Evolutionary conservation across 2,888 invertebrate genomes (phyloP).

Genomic region (Caradrina clavipalpis): DNA sequence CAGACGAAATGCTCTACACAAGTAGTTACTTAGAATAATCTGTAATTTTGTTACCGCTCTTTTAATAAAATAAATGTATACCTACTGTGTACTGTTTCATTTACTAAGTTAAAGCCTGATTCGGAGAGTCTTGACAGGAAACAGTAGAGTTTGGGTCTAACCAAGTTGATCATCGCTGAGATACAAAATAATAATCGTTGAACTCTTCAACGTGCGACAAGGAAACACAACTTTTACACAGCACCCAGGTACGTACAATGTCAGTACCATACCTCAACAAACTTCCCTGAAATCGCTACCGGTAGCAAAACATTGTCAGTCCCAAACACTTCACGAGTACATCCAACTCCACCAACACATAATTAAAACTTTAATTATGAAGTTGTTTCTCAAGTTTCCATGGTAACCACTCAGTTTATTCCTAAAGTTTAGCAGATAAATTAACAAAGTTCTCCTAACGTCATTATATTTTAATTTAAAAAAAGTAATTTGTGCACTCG

Average conservation of each 20-base stretch:
- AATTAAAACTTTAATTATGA: slow-evolving; percentile 55
- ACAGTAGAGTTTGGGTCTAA: too few species aligned
- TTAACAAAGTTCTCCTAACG: slow-evolving; percentile 54
- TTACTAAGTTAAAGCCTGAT: too few species aligned
- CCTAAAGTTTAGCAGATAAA: slow-evolving; percentile 51
- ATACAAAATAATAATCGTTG: not conserved
- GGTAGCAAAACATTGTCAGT: slow-evolving; percentile 5
- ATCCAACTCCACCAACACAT: slow-evolving; percentile 26
- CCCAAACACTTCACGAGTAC: slow-evolving; percentile 4
- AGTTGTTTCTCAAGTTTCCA: slow-evolving; percentile 43
- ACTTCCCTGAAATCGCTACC: not conserved
- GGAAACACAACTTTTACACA: not conserved
- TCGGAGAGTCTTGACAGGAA: too few species aligned
- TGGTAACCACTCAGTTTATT: slow-evolving; percentile 34
- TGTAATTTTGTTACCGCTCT: too few species aligned
- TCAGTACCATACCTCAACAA: not conserved
- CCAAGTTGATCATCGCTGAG: too few species aligned
- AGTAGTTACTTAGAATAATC: too few species aligned
- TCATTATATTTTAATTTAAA: slow-evolving; percentile 55
- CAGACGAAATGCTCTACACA: too few species aligned
- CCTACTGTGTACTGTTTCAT: too few species aligned
- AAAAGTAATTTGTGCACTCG: slow-evolving; percentile 37
- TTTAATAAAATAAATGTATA: too few species aligned
- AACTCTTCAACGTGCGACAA: not conserved
- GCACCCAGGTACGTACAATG: not conserved